Conservation (phyloP, 2,888 invertebrate genomes). For the Auanema sp. region DNA sequence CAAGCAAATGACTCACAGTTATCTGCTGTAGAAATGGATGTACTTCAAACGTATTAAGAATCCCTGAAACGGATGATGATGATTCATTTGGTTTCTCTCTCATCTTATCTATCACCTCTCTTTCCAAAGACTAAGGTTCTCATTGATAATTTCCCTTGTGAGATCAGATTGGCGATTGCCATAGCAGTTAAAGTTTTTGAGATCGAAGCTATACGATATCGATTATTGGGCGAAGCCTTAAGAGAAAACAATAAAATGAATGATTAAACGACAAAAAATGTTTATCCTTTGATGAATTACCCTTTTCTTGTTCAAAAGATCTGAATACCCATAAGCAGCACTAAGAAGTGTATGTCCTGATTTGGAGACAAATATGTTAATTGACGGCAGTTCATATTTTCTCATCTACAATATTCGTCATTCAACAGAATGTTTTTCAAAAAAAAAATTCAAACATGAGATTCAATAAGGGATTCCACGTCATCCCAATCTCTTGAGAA, state of each 20-base stretch:
- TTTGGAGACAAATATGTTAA: conserved; percentile 35
- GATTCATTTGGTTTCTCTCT: background rate
- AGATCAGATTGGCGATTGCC: conserved; percentile 40
- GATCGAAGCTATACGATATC: conserved; percentile 45
- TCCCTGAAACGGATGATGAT: conserved; percentile 2
- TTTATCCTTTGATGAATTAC: background rate
- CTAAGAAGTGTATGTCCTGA: conserved; percentile 25
- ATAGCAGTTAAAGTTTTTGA: conserved; percentile 46
- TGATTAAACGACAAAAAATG: background rate
- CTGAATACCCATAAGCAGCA: conserved; percentile 41
- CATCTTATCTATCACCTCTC: conserved; percentile 21
- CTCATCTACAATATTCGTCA: conserved; percentile 29
- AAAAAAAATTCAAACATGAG: background rate
- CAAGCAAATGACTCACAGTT: conserved; percentile 35
- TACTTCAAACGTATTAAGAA: conserved; percentile 11
- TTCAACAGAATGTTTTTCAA: background rate
- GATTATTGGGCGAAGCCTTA: conserved; percentile 30
- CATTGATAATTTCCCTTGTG: conserved; percentile 24
- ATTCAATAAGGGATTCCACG: background rate
- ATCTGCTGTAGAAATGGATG: conserved; percentile 29
- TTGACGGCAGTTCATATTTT: conserved; percentile 39
- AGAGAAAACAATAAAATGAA: conserved; percentile 4
- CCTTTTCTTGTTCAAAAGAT: conserved; percentile 20
- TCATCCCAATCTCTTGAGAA: conserved; percentile 1
- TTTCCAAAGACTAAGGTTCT: conserved; percentile 33